Evolutionary conservation across 1,140 invertebrate species (phyloP).

Genomic region (Nasonia longicornis): DNA sequence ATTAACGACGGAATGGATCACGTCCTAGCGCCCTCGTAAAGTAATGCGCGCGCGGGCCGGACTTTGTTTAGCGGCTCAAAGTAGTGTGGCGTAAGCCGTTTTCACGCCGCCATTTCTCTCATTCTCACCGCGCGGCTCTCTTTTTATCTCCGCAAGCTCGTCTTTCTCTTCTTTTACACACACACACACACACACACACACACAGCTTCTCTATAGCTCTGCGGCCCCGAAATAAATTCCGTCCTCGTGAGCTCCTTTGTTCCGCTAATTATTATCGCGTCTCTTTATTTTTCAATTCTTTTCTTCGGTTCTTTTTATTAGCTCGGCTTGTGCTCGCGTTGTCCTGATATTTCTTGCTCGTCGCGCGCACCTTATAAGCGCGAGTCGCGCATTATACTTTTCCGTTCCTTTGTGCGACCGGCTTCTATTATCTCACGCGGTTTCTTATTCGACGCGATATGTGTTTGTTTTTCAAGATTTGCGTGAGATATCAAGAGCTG

Average conservation of each 20-base stretch:
- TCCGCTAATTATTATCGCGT: slow-evolving; percentile 45
- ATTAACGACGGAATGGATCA: slow-evolving; percentile 63
- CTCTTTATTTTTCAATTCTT: slow-evolving; percentile 40
- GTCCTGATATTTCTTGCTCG: no score
- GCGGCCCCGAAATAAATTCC: slow-evolving; percentile 30
- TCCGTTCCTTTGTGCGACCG: neutral
- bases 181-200: no score
- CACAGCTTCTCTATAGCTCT: neutral
- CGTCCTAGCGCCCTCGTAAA: slow-evolving; percentile 60
- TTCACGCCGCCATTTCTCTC: slow-evolving; percentile 43
- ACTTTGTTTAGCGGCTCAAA: slow-evolving; percentile 58
- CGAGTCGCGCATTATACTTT: neutral
- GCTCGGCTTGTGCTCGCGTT: neutral
- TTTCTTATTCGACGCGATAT: no score
- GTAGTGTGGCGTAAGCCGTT: slow-evolving; percentile 54
- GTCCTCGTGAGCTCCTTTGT: slow-evolving; percentile 39
- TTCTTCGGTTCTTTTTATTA: slow-evolving; percentile 26
- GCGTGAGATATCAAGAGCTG: neutral
- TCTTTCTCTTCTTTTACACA: neutral
- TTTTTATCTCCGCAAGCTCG: neutral
- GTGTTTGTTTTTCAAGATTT: no score
- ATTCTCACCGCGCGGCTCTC: neutral
- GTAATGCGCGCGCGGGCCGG: slow-evolving; percentile 55
- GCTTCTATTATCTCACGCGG: no score
- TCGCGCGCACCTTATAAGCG: no score